Evolutionary conservation across 2,888 invertebrate species (phyloP).

Genomic region (Rhagonycha fulva): DNA sequence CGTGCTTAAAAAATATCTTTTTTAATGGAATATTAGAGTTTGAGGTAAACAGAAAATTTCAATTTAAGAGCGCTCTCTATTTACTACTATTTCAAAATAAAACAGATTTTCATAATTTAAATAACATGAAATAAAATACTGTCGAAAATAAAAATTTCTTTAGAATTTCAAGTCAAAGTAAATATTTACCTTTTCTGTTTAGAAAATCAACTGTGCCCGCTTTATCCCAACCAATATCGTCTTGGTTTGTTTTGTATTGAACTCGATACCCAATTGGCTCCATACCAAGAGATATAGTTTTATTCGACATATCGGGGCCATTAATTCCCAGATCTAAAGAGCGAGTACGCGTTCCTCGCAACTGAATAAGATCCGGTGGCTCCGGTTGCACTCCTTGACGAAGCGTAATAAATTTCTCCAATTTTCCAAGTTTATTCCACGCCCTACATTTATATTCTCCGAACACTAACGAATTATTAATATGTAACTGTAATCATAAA

Average conservation of each 20-base stretch:
- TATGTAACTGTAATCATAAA: constrained; percentile 43
- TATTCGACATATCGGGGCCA: constrained; percentile 37
- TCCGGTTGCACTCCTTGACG: constrained; percentile 60
- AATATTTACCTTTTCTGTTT: constrained; percentile 17
- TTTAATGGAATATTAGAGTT: not conserved
- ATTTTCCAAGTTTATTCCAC: constrained; percentile 57
- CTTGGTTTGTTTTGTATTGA: constrained; percentile 38
- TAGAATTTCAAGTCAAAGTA: not conserved
- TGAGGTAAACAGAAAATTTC: not conserved
- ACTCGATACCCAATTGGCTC: constrained; percentile 44
- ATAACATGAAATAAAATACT: not conserved
- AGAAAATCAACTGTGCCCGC: constrained; percentile 14
- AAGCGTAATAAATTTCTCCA: constrained; percentile 57
- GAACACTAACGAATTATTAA: constrained; percentile 50
- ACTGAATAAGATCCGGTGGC: constrained; percentile 50
- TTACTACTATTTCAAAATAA: not conserved
- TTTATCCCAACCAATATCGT: constrained; percentile 16
- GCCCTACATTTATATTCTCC: constrained; percentile 62
- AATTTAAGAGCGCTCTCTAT: not conserved
- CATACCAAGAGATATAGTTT: constrained; percentile 42
- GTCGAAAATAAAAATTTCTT: not conserved
- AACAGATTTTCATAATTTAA: not conserved
- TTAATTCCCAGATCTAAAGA: constrained; percentile 44
- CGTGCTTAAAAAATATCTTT: not conserved
- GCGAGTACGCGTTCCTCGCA: constrained; percentile 42